Base-by-base conservation (phyloP, 2,797 vertebrate species). In the Eulemur albifrons region DNA sequence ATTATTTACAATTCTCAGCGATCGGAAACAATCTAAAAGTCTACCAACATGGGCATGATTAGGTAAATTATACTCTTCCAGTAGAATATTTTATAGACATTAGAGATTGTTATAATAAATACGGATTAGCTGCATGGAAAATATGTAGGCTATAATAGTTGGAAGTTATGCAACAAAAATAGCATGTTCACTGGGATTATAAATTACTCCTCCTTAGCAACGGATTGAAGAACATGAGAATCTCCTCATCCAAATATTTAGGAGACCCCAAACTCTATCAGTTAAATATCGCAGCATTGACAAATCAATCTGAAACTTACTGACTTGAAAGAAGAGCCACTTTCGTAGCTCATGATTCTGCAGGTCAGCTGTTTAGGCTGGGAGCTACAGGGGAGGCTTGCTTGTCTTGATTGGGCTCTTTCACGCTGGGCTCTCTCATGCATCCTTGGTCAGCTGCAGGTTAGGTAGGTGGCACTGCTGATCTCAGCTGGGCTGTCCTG, bases 361-460 rank as follows among this genome's bases (percentile, higher is more conserved):
- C 7, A 84, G 59, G 11, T 25, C 67, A 45, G 32, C n/a, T 14
- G 0, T 35, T 21, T 25, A 30, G 30, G 40, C 50, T 27, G 70
- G n/a, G 20, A 61, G 59, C 57, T 12, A 0, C 79, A 7, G 2
- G 63, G 2, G 7, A 23, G 67, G 43, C 65, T 69, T 3, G 5
- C 38, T 59, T 70, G 30, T 35, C 48, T 70, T 14, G 5, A 27
- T 18, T 43, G 79, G 27, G 12, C 32, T 38, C 1, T 27, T 20
- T 48, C 40, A 0, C 2, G 21, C 23, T 40, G 15, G 32, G 1
- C 32, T 38, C 3, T 27, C n/a, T 40, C 32, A 0, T 2, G 12
- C 15, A 11, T 15, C 69, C 10, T 20, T 73, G 84, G 11, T 43
- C 35, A 65, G 61, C 61, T 30, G 23, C 45, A 59, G 21, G 40